These are phyloP conservation scores for Cyphomyrus plagiostoma DNA, from an alignment of 2,113 vertebrate genomes.

Conservation along the genomic window DNA sequence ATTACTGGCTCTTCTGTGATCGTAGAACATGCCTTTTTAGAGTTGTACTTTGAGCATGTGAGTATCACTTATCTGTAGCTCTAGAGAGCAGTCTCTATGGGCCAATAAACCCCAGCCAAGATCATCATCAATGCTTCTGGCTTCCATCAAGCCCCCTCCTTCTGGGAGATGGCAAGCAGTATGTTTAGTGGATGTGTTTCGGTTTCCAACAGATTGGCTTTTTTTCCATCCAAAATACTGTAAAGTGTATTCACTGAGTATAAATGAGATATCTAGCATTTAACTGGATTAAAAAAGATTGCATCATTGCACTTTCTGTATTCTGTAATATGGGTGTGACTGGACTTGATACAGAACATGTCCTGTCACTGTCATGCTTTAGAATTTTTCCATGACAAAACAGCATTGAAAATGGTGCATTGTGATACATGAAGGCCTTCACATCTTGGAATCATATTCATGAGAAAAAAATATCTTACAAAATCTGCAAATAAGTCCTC, in stretches of 20 bases:
- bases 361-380: neutral
- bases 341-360: neutral
- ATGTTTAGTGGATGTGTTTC: neutral
- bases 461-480: neutral
- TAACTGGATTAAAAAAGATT: neutral
- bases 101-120: neutral
- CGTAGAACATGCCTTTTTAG: slow-evolving; percentile 28
- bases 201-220: neutral
- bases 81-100: neutral
- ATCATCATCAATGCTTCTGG: neutral
- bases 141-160: neutral
- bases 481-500: neutral
- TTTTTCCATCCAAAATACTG: neutral
- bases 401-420: neutral
- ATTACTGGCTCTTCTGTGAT: slow-evolving; percentile 36
- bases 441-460: neutral
- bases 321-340: neutral
- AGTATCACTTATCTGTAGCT: neutral
- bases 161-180: neutral
- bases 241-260: neutral
- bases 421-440: neutral
- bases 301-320: neutral
- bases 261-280: neutral
- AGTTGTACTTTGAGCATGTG: slow-evolving; percentile 21
- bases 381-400: neutral